A percentile compares a stretch with the other conserved stretches of the same genome.
Conservation (phyloP, 2,888 invertebrate species). For the Drosophila macrothrix region DNA sequence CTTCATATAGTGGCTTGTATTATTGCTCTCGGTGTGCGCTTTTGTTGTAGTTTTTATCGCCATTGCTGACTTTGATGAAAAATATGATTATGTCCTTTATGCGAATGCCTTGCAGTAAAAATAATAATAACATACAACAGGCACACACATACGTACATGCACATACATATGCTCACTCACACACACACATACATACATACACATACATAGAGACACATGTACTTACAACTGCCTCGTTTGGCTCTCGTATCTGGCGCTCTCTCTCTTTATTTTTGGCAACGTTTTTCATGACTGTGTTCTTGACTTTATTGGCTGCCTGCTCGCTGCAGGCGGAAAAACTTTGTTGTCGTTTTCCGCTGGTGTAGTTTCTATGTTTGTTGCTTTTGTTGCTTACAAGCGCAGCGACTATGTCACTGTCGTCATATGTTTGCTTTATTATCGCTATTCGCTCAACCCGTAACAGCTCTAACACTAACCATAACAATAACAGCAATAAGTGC, state of each 20-base stretch:
- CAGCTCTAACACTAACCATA: slow-evolving; percentile 68
- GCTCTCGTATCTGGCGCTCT: slow-evolving; percentile 42
- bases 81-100: slow-evolving; percentile 80
- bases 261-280: slow-evolving; percentile 66
- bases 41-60: slow-evolving; percentile 69
- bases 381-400: slow-evolving; percentile 14
- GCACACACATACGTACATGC: slow-evolving; percentile 21
- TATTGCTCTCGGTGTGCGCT: slow-evolving; percentile 54
- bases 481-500: slow-evolving; percentile 69
- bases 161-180: slow-evolving; percentile 1
- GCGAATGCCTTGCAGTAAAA: slow-evolving; percentile 81
- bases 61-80: slow-evolving; percentile 77
- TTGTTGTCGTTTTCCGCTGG: slow-evolving; percentile 40
- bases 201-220: not conserved
- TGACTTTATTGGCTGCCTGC: slow-evolving; percentile 72
- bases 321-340: slow-evolving; percentile 53
- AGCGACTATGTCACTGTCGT: slow-evolving; percentile 34
- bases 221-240: slow-evolving; percentile 56
- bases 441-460: slow-evolving; percentile 59
- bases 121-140: slow-evolving; percentile 75
- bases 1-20: slow-evolving; percentile 54
- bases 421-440: slow-evolving; percentile 79
- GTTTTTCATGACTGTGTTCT: slow-evolving; percentile 77
- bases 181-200: slow-evolving; percentile 13
- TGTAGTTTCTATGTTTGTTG: slow-evolving; percentile 8